Base-by-base conservation (phyloP, 2,797 vertebrate species). In the Mus spretus region DNA sequence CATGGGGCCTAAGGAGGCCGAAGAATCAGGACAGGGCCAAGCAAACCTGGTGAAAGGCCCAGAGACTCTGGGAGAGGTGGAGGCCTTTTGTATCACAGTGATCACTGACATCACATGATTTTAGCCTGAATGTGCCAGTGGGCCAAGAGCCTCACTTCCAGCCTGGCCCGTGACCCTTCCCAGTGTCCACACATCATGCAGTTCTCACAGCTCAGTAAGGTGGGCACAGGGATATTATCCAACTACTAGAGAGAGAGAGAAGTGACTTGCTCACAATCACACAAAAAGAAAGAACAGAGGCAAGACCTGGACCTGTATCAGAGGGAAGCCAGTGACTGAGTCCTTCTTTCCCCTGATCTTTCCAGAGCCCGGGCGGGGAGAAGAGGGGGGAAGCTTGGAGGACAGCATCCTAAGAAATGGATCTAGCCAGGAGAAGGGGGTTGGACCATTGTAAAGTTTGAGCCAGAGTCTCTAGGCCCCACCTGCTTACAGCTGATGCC, bases 261-360 rank as follows among this genome's bases (percentile, higher is more conserved):
- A 15, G 14, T 14, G 14, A 70, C 4, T 14, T 14, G 11, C 37
- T 24, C 50, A 6, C 7, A n/a, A 83, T 63, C 91, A 84, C 84
- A 53, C 6, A 37, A 0, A 4, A 75, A 67, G 31, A 74, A 61
- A 24, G 11, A 7, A 40, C 0, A 11, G 87, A 83, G 63, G 75
- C 28, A 44, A 80, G 77, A 50, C 24, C 24, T 4, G 63, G n/a
- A 40, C 72, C 77, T 47, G 31, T 28, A 28, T 17, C 24, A 28
- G 13, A 6, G 31, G 12, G 1, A 13, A 72, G 47, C 72, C 11
- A 13, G 6, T 0, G 6, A 50, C 31, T 2, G 1, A 40, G 7
- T 20, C 44, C 75, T 47, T 47, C 77, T 70, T 78, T 63, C 50
- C 24, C 2, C 0, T 3, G 2, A 47, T 3, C 47, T 67, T 34